Percentiles rank a stretch among this genome's conserved stretches.
Conservation (phyloP, 2,888 invertebrate genomes). For the Drosophila kambysellisi region DNA sequence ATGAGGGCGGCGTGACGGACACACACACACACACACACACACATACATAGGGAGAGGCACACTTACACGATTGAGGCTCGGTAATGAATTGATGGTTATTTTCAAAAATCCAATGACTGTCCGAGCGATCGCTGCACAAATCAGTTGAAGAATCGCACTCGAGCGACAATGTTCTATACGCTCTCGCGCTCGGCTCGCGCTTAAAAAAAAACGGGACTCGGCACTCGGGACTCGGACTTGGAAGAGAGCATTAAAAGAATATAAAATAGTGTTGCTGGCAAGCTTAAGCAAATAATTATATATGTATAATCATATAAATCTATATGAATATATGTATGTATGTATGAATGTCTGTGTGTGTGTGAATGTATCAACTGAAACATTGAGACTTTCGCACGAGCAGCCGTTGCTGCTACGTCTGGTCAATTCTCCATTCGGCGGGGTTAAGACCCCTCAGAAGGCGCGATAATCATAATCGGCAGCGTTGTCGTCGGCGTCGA, state of each 20-base stretch:
- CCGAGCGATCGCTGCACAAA: conserved; percentile 83
- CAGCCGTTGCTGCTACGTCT: conserved; percentile 49
- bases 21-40: conserved; percentile 14
- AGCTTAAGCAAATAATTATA: conserved; percentile 1
- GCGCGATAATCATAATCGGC: conserved; percentile 82
- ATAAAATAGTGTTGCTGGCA: conserved; percentile 25
- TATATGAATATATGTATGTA: conserved; percentile 25
- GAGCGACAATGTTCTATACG: conserved; percentile 76
- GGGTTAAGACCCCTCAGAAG: conserved; percentile 82
- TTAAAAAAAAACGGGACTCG: neutral
- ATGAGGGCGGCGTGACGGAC: conserved; percentile 72
- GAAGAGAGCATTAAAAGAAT: conserved; percentile 1
- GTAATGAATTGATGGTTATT: conserved; percentile 80
- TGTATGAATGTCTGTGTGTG: conserved; percentile 27
- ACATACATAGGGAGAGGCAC: conserved; percentile 9
- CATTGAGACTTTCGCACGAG: conserved; percentile 41
- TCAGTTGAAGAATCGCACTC: conserved; percentile 84
- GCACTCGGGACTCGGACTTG: conserved; percentile 8
- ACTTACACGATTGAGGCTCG: conserved; percentile 34
- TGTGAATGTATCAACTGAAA: neutral
- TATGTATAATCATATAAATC: conserved; percentile 4
- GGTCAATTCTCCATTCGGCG: conserved; percentile 56
- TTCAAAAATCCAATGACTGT: conserved; percentile 85
- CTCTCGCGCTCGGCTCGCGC: conserved; percentile 34
- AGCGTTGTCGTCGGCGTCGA: conserved; percentile 28